These are phyloP conservation scores for Xerus inauris DNA, from an alignment of 2,113 vertebrate species.

Conservation along the genomic window DNA sequence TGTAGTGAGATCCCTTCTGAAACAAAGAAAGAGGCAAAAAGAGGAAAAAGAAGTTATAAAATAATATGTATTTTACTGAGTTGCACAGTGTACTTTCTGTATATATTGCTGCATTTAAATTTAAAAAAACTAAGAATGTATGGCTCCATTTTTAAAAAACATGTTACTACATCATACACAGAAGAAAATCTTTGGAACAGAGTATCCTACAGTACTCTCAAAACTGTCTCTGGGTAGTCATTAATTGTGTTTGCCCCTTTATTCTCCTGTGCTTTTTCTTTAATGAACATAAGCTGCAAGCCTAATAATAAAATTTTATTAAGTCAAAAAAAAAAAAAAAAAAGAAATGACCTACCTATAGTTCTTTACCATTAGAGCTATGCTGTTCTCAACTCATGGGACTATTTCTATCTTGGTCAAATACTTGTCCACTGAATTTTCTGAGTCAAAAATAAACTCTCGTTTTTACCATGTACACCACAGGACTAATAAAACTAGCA, in stretches of 20 bases:
- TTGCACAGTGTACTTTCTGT: neutral
- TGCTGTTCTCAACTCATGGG: neutral
- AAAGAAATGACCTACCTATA: too few relatives aligned
- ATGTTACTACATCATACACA: neutral
- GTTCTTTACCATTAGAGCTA: neutral
- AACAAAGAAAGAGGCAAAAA: neutral
- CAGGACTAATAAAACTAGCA: slow-evolving; percentile 45
- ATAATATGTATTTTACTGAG: neutral
- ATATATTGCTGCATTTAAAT: neutral
- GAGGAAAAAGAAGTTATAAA: neutral
- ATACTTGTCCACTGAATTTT: slow-evolving; percentile 35
- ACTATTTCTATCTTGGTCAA: neutral
- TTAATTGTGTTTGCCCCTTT: neutral
- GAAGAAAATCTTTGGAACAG: neutral
- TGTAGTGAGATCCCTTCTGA: neutral
- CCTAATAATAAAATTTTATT: slow-evolving; percentile 4
- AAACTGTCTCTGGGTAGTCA: neutral
- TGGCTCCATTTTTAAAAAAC: neutral
- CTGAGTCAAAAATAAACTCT: slow-evolving; percentile 43
- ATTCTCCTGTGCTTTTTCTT: slow-evolving; percentile 1
- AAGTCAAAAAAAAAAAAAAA: too few relatives aligned
- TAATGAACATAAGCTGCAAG: neutral
- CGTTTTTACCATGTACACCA: neutral
- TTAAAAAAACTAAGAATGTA: neutral
- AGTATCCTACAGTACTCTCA: neutral